Percentiles rank a stretch among this genome's conserved stretches.
phyloP scores from a whole-genome alignment of 2,888 invertebrate genomes.

The Minunthozetes semirufus region DNA sequence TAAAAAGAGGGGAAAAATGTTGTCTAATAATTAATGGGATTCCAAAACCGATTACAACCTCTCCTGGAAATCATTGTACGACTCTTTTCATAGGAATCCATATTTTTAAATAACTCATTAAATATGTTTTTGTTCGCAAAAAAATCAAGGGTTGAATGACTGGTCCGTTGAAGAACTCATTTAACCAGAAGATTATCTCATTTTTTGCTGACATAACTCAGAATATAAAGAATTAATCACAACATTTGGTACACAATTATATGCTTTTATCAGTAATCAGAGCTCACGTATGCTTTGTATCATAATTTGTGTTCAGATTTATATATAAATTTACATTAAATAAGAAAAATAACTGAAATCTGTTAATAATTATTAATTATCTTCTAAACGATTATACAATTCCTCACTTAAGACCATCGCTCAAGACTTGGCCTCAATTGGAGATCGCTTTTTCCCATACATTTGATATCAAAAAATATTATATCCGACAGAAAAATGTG shows the following conservation, averaged over 20 bases:
- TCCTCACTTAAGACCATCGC: neutral
- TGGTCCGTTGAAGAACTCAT: neutral
- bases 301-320: neutral
- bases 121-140: neutral
- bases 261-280: neutral
- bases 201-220: neutral
- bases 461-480: neutral
- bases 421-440: neutral
- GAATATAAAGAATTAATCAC: neutral
- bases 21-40: constrained; percentile 10
- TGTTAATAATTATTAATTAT: constrained; percentile 26
- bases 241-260: neutral
- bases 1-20: neutral
- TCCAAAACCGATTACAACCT: neutral
- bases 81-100: neutral
- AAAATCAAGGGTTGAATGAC: constrained; percentile 1
- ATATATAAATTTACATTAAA: too few species aligned
- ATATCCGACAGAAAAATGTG: neutral
- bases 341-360: neutral
- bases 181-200: neutral
- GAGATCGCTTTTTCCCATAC: too few species aligned
- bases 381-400: neutral
- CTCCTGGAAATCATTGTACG: constrained; percentile 19
- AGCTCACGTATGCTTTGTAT: neutral
- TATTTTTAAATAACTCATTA: constrained; percentile 20